Percentiles rank a stretch among this genome's conserved stretches.
Evolutionary conservation across 2,888 invertebrate species (phyloP).

Genomic region (Erebia ligea): DNA sequence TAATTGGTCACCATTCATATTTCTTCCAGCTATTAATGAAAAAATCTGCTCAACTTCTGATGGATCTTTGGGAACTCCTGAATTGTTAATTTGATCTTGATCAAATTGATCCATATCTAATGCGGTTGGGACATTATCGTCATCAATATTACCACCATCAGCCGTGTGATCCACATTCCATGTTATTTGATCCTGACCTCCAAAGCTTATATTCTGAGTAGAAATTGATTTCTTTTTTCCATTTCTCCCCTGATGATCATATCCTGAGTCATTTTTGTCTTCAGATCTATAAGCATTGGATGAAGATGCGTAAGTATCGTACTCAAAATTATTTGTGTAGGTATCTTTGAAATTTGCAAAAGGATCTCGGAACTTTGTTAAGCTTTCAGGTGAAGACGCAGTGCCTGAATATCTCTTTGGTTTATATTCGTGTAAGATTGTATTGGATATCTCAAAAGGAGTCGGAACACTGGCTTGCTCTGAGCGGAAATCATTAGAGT

Average conservation of each 20-base stretch:
- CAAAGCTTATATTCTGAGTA: conserved; percentile 73
- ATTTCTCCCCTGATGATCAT: conserved; percentile 52
- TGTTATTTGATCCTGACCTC: conserved; percentile 66
- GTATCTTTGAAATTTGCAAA: conserved; percentile 61
- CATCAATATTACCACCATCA: conserved; percentile 50
- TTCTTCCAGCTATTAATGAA: conserved; percentile 65
- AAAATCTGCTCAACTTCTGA: conserved; percentile 70
- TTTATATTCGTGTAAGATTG: conserved; percentile 70
- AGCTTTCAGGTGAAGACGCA: conserved; percentile 46
- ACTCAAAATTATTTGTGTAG: conserved; percentile 65
- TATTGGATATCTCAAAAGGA: conserved; percentile 68
- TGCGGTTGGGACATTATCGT: conserved; percentile 55
- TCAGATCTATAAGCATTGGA: conserved; percentile 61
- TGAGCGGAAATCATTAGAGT: conserved; percentile 57
- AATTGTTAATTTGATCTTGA: conserved; percentile 50
- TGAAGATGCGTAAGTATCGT: conserved; percentile 67
- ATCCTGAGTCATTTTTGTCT: conserved; percentile 53
- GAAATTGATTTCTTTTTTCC: conserved; percentile 73
- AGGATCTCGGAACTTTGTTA: conserved; percentile 62
- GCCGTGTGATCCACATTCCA: conserved; percentile 64
- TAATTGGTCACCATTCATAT: conserved; percentile 59
- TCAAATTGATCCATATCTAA: conserved; percentile 57
- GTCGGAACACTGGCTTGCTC: conserved; percentile 58
- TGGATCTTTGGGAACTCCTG: conserved; percentile 57
- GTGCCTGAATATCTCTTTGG: conserved; percentile 55